These are phyloP conservation scores for Recurvirostra avosetta DNA, from an alignment of 2,113 vertebrate genomes.

Conservation along the genomic window DNA sequence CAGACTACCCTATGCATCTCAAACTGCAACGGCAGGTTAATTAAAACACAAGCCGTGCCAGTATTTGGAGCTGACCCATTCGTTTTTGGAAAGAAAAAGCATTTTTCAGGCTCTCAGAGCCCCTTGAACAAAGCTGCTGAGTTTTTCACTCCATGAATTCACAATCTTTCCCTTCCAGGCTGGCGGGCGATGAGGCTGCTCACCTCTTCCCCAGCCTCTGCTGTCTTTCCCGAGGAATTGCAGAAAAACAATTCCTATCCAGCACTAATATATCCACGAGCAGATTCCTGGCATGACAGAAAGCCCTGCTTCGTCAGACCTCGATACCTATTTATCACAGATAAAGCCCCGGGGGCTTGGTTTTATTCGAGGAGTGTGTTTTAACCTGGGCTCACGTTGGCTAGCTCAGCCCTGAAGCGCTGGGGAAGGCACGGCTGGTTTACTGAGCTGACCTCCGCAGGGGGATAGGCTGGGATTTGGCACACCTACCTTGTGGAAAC, in stretches of 20 bases:
- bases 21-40: neutral
- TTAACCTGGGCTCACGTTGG: accelerated
- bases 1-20: accelerated
- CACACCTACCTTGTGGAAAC: accelerated
- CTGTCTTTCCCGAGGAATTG: neutral
- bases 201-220: neutral
- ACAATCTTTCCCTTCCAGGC: neutral
- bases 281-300: neutral
- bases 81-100: neutral
- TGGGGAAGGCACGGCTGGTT: accelerated
- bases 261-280: neutral
- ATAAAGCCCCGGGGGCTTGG: neutral
- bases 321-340: neutral
- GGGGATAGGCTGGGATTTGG: neutral
- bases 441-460: neutral
- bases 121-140: neutral
- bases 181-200: neutral
- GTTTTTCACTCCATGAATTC: neutral
- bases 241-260: neutral
- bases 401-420: neutral
- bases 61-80: neutral
- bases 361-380: neutral
- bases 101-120: neutral
- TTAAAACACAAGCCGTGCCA: neutral
- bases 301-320: neutral